phyloP scores from a whole-genome alignment of 2,797 vertebrate species.

The Steatocranus sp. region DNA sequence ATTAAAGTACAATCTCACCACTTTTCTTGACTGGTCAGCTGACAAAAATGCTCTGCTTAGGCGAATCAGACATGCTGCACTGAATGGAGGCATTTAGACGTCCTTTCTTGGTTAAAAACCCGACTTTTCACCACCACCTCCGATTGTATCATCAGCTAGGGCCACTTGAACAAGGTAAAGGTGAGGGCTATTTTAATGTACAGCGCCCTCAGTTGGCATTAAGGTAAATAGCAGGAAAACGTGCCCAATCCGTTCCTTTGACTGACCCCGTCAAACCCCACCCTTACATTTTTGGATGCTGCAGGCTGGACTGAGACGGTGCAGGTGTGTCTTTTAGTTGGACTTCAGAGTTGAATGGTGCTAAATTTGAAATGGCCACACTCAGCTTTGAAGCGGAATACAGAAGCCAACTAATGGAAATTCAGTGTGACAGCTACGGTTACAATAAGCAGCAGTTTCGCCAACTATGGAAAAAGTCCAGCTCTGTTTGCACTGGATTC shows the following conservation, averaged over 20 bases:
- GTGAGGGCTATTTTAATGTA: neutral
- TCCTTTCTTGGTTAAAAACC: neutral
- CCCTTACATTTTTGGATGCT: neutral
- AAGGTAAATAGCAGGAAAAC: neutral
- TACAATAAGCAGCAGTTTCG: neutral
- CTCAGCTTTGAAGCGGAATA: neutral
- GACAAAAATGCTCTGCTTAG: fast-evolving
- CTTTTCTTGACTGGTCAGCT: neutral
- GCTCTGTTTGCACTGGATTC: neutral
- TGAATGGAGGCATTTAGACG: neutral
- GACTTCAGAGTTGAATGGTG: neutral
- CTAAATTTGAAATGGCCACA: fast-evolving
- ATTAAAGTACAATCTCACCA: neutral
- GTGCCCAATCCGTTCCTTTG: fast-evolving
- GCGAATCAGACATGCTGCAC: fast-evolving
- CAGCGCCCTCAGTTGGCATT: neutral
- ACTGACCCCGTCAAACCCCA: fast-evolving
- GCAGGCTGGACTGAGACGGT: fast-evolving
- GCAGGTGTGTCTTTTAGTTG: neutral
- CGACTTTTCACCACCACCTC: neutral
- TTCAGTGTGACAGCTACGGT: neutral
- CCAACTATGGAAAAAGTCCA: neutral
- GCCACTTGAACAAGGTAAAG: neutral
- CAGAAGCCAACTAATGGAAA: neutral
- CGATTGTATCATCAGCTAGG: neutral